Conservation (phyloP, 2,888 invertebrate species). For the Ypsolopha scabrella region DNA sequence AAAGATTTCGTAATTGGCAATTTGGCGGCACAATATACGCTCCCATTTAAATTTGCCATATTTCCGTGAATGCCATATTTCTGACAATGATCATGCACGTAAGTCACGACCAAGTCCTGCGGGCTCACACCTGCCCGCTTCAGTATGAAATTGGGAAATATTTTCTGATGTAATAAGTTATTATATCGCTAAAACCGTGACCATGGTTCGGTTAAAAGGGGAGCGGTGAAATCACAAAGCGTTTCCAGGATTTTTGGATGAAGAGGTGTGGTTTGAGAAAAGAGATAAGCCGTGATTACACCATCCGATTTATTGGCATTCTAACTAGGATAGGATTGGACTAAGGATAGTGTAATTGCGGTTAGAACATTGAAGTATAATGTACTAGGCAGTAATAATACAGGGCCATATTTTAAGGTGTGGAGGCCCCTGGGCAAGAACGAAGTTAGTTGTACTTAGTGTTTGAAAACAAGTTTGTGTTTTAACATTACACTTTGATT, state of each 20-base stretch:
- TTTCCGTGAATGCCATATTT: conserved; percentile 28
- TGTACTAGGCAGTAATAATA: no score
- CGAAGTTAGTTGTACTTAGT: no score
- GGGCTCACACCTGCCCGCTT: conserved; percentile 48
- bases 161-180: background rate
- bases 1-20: conserved; percentile 36
- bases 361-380: no score
- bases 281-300: no score
- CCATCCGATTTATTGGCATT: no score
- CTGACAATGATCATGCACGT: conserved; percentile 29
- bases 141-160: background rate
- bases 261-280: no score
- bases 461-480: no score
- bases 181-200: conserved; percentile 1
- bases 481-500: no score
- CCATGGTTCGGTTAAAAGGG: background rate
- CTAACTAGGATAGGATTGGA: no score
- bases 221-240: background rate
- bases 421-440: no score
- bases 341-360: no score
- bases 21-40: conserved; percentile 34
- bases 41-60: conserved; percentile 25
- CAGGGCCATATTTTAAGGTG: no score
- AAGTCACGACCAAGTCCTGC: conserved; percentile 59
- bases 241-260: background rate